Conservation (phyloP, 2,797 vertebrate genomes). For the Anguilla megastoma region DNA sequence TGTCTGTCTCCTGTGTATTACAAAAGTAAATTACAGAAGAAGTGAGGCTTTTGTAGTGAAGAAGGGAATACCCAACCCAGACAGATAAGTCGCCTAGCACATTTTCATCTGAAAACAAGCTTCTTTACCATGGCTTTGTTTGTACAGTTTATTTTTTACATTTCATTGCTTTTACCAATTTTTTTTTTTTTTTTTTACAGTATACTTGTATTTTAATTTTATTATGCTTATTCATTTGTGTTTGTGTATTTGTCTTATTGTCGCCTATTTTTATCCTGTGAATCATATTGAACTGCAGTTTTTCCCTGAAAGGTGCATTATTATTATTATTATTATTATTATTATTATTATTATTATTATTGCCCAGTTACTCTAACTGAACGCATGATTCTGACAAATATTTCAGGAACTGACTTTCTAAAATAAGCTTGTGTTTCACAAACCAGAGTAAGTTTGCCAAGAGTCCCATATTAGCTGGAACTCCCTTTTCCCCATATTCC, state of each 20-base stretch:
- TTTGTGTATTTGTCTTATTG: too few relatives aligned
- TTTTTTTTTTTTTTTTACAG: too few relatives aligned
- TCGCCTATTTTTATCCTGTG: too few relatives aligned
- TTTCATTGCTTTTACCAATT: too few relatives aligned
- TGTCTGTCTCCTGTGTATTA: neutral
- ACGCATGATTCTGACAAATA: neutral
- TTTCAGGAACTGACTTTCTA: neutral
- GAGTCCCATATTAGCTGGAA: neutral
- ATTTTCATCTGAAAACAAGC: neutral
- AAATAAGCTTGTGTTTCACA: neutral
- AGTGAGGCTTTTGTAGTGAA: neutral
- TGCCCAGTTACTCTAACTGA: neutral
- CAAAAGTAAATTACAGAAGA: neutral
- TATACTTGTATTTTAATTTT: too few relatives aligned
- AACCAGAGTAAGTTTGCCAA: neutral
- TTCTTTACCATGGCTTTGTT: too few relatives aligned
- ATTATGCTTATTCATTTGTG: too few relatives aligned
- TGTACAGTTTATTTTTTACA: too few relatives aligned
- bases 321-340: too few relatives aligned
- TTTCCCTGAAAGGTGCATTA: too few relatives aligned
- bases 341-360: too few relatives aligned
- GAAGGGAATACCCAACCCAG: neutral
- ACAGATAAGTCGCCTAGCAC: neutral
- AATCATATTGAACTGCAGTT: too few relatives aligned
- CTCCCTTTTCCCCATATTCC: neutral